Conservation (phyloP, 2,113 vertebrate genomes). For the Rhinoptilus africanus region DNA sequence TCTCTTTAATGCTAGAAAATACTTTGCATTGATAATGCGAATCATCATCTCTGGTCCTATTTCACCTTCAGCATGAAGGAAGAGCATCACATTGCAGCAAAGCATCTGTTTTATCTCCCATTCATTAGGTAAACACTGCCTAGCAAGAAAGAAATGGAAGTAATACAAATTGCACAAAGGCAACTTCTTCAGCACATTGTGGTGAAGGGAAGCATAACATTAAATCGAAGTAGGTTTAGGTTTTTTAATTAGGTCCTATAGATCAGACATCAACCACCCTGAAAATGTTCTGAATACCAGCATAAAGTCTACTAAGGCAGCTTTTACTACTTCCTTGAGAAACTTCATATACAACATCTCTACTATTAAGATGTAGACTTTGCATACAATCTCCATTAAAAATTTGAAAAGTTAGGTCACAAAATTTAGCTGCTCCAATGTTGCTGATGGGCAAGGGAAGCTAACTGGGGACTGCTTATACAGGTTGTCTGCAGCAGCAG, state of each 20-base stretch:
- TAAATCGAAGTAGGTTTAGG: background rate
- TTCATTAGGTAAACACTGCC: background rate
- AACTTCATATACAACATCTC: background rate
- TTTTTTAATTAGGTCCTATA: background rate
- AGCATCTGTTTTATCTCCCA: background rate
- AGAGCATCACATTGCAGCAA: background rate
- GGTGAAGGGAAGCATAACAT: background rate
- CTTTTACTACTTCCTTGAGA: background rate
- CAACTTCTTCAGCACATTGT: background rate
- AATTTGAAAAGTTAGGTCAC: background rate
- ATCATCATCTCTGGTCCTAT: background rate
- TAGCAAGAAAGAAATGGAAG: background rate
- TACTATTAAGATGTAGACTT: background rate
- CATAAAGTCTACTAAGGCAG: background rate
- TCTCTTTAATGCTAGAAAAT: background rate
- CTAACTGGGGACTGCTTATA: background rate
- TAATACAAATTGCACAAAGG: background rate
- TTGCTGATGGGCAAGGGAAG: background rate
- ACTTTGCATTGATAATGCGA: background rate
- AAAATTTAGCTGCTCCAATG: background rate
- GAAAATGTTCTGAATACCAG: background rate
- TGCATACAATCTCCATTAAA: background rate
- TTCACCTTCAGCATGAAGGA: background rate
- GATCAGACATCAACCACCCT: background rate
- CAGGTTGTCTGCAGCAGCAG: background rate